Evolutionary conservation across 2,113 vertebrate genomes (phyloP), one percentile per base, ranked within the genome.

Genomic region (Corythoichthys haematopterus): DNA sequence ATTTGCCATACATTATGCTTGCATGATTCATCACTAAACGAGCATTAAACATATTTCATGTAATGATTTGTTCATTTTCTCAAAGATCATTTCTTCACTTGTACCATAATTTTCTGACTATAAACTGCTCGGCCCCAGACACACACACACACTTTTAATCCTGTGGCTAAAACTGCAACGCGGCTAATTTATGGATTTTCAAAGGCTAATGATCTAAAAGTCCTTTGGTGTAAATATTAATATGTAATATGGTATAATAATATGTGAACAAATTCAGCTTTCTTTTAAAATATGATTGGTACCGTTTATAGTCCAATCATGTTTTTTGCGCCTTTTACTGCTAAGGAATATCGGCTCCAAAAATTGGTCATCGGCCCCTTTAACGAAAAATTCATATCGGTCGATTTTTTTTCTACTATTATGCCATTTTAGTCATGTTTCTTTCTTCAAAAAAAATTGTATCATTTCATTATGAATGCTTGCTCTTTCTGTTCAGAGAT

Each of bases 401-500:
- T 28, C 20, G 20, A 28, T 28, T 28, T 28, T 55, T 55, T 52
- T 33, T 28, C 52, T 55, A 12, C 52, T 33, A 11, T 28, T 33
- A 11, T 10, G 10, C 52, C 20, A 55, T 55, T 6, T 28, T 55
- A 33, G 20, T 10, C 52, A 55, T 55, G 13, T 40, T 11, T 12
- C 58, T 12, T 68, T 46, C 62, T 50, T 64, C 62, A 72, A 79
- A 52, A 74, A 75, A 66, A 76, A 38, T 72, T 14, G 33, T 43
- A 72, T 82, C 36, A 77, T 59, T 78, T 51, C 37, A 68, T 73
- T 76, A 76, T 75, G 66, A 58, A 74, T 80, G 76, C 71, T 80
- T 64, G 72, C 66, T 72, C 20, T 60, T 75, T 71, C 15, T 51
- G 38, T 67, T 66, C 47, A 71, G 68, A 76, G 77, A 81, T 10